Evolutionary conservation across 2,888 invertebrate species (phyloP).

Genomic region (Hypselothyrea guttata): DNA sequence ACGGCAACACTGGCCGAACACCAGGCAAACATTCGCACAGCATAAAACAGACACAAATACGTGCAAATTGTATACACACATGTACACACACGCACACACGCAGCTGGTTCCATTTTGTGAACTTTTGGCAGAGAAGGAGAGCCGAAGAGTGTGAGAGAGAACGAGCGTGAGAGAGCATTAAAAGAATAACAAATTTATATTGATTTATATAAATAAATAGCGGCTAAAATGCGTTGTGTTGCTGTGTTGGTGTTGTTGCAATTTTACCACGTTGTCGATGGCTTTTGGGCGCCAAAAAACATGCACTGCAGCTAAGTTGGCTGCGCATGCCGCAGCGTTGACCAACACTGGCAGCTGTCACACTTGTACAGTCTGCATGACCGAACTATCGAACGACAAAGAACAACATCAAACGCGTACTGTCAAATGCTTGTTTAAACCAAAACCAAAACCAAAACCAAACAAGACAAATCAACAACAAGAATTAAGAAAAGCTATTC

Average conservation of each 20-base stretch:
- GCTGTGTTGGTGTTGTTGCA: slow-evolving; percentile 82
- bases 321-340: slow-evolving; percentile 27
- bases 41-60: slow-evolving; percentile 15
- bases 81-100: slow-evolving; percentile 11
- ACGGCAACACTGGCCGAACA: slow-evolving; percentile 13
- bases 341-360: not conserved
- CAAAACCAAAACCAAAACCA: no score
- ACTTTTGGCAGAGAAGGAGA: no score
- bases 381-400: not conserved
- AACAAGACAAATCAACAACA: no score
- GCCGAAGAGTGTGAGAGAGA: no score
- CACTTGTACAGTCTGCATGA: slow-evolving; percentile 13
- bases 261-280: slow-evolving; percentile 17
- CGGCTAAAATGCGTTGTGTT: slow-evolving; percentile 36
- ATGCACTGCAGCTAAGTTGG: slow-evolving; percentile 7
- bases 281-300: no score
- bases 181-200: no score
- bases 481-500: no score
- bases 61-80: slow-evolving; percentile 27
- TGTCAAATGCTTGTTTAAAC: no score
- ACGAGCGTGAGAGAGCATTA: no score
- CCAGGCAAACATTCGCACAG: slow-evolving; percentile 11
- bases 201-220: no score
- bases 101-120: slow-evolving; percentile 6
- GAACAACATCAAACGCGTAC: not conserved